These are phyloP conservation scores for Enteromius afrohamiltoni DNA, from an alignment of 2,797 vertebrate genomes.

Conservation along the genomic window DNA sequence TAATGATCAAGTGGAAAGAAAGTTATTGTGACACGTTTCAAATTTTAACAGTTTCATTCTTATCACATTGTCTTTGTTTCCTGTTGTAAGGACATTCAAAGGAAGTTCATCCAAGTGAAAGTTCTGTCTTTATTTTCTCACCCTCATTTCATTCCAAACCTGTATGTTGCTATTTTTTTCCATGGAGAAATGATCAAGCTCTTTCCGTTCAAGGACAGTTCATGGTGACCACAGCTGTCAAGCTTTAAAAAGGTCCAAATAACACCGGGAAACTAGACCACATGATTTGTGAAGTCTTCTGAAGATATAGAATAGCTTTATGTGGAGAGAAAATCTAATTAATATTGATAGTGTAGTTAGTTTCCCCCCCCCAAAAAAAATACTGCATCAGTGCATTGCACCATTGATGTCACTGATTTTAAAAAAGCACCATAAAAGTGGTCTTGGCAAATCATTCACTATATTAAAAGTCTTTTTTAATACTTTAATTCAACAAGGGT, in stretches of 20 bases:
- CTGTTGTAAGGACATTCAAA: conserved; percentile 21
- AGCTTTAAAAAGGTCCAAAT: conserved; percentile 1
- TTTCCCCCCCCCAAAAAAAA: too few relatives aligned
- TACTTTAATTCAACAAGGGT: not conserved
- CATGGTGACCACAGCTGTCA: not conserved
- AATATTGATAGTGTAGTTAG: not conserved
- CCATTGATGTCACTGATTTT: not conserved
- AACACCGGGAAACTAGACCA: not conserved
- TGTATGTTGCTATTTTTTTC: not conserved
- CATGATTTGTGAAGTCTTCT: not conserved
- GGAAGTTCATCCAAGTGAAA: conserved; percentile 23
- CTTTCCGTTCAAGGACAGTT: conserved; percentile 11
- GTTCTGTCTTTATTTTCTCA: conserved; percentile 1
- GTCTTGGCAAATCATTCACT: not conserved
- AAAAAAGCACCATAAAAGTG: not conserved
- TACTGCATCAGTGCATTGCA: not conserved
- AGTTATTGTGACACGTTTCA: not conserved
- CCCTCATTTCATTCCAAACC: not conserved
- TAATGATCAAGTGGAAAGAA: not conserved
- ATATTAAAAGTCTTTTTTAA: not conserved
- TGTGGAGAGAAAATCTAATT: not conserved
- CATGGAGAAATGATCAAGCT: not conserved
- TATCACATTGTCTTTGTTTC: conserved; percentile 28
- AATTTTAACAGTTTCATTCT: conserved; percentile 1
- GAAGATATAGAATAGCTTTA: not conserved